Base-by-base conservation (phyloP, 2,797 vertebrate genomes). In the Rhynchotus rufescens region DNA sequence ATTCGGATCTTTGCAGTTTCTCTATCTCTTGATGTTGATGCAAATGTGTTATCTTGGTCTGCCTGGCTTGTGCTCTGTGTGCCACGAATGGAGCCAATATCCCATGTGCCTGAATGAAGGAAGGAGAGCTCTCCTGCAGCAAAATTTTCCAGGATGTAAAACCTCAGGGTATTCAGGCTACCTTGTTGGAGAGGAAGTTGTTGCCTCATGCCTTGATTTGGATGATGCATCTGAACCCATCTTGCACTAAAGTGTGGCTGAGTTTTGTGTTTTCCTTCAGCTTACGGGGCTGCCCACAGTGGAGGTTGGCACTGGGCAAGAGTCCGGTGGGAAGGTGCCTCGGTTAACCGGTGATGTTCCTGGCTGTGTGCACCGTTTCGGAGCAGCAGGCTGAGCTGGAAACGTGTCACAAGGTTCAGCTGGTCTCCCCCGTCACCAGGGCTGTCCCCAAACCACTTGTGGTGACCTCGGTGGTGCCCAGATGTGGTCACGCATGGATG, bases 21-120 rank as follows among this genome's bases (percentile, higher is more conserved):
- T 54, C 25, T 81, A 59, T 77, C 90, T 95, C 96, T 96, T 97
- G 96, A 96, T 97, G 96, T 96, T 95, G 87, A 76, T 85, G 96
- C 64, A 91, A 96, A 84, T 84, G 92, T 90, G 77, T 77, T 96
- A 93, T 96, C 96, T 97, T 97, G 88, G 96, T 96, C 97, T 97
- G 64, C 86, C 94, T 91, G 75, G 85, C 92, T 92, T 95, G 82
- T 80, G 87, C 96, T 96, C 96, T 94, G 96, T 95, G 88, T 86
- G 86, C 93, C 96, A 94, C 96, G 96, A 94, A 95, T 95, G 95
- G 93, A 85, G 87, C 96, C 94, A 93, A 95, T 94, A 96, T 92
- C 96, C 90, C 94, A 95, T 96, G 96, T 82, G 81, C 91, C 94
- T 81, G 83, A 93, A 93, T 84, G 83, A 93, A 92, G 92, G 92